A percentile compares a stretch with the other conserved stretches of the same genome.
phyloP scores from a whole-genome alignment of 2,888 invertebrate genomes.

The Drosophila rellima region DNA sequence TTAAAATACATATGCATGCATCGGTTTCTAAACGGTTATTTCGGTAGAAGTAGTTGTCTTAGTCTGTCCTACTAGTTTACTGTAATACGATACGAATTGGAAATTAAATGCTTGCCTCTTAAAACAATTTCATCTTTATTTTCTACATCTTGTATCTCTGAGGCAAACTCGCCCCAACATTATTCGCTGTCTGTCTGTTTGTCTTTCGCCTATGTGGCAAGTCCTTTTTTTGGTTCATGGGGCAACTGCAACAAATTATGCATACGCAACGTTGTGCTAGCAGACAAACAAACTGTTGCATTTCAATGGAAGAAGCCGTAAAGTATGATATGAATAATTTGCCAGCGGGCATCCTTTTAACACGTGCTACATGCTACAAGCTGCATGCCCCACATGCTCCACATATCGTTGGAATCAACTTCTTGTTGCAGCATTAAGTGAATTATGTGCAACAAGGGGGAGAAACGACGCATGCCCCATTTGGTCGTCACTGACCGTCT shows the following conservation, averaged over 20 bases:
- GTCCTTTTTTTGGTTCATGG: neutral
- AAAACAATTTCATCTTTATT: neutral
- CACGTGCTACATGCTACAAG: slow-evolving; percentile 10
- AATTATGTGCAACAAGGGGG: slow-evolving; percentile 32
- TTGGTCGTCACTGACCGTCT: slow-evolving; percentile 12
- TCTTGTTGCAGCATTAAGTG: slow-evolving; percentile 17
- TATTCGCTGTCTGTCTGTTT: neutral
- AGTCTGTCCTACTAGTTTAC: too few species aligned
- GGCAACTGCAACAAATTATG: slow-evolving; percentile 28
- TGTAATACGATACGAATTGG: neutral
- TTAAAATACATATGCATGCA: too few species aligned
- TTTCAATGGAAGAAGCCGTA: slow-evolving; percentile 6
- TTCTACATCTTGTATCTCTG: neutral
- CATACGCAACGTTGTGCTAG: slow-evolving; percentile 28
- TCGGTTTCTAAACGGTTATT: too few species aligned
- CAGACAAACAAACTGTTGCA: slow-evolving; percentile 43
- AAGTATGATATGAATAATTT: slow-evolving; percentile 42
- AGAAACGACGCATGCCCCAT: neutral
- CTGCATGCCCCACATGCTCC: neutral
- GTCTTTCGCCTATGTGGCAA: neutral
- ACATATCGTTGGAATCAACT: neutral
- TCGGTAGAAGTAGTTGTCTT: too few species aligned
- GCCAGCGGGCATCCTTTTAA: slow-evolving; percentile 9
- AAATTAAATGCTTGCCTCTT: neutral
- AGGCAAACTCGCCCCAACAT: neutral